Evolutionary conservation across 53 echinoderm and acorn worm species (phyloP).

Genomic region (Actinopyga echinites): DNA sequence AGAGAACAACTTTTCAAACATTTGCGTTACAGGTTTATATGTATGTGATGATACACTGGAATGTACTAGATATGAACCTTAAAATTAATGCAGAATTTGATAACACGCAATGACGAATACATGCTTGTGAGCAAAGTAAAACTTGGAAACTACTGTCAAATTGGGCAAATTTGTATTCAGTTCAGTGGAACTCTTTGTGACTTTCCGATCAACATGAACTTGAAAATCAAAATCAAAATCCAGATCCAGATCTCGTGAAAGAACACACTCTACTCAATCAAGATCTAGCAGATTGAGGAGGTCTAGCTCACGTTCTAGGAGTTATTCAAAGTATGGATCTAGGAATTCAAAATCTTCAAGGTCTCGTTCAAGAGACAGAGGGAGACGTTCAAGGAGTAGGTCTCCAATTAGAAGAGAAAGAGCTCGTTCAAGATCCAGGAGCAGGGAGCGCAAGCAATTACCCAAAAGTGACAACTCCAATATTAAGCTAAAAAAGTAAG

Average conservation of each 20-base stretch:
- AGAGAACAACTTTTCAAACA: no score
- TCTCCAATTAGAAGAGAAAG: conserved; percentile 26
- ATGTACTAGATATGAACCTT: no score
- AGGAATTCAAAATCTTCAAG: conserved; percentile 47
- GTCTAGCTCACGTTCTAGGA: conserved; percentile 41
- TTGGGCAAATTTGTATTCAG: no score
- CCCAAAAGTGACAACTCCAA: conserved; percentile 18
- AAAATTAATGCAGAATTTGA: no score
- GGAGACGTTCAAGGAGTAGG: conserved; percentile 46
- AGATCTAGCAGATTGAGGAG: conserved; percentile 21
- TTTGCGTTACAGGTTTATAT: no score
- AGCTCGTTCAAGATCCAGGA: conserved; percentile 6
- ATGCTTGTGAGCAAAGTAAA: no score
- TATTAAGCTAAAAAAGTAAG: conserved; percentile 55
- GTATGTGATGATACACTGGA: no score
- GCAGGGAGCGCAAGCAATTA: conserved; percentile 6
- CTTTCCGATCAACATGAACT: no score
- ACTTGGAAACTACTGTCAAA: no score
- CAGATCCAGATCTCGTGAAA: conserved; percentile 11
- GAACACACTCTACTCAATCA: not conserved
- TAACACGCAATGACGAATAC: no score
- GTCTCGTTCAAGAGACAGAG: conserved; percentile 36
- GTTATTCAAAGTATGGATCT: not conserved
- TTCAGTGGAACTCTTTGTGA: no score
- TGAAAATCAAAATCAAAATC: conserved; percentile 21